phyloP scores from a whole-genome alignment of 2,113 vertebrate species.

The rat (Rattus norvegicus) region GRCr8 NC_086019.1:31344501-31345000 shows the following conservation, averaged over 20 bases:
- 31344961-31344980: neutral
- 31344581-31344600: neutral
- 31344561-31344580: no score
- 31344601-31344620: neutral
- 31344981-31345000: neutral
- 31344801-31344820: neutral
- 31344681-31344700: neutral
- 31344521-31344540: constrained; percentile 99
- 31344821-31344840: neutral
- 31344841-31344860: neutral
- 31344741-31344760: no score
- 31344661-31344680: neutral
- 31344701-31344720: neutral
- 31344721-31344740: neutral
- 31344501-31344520: constrained; percentile 99
- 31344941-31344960: neutral
- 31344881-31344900: no score
- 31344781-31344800: neutral
- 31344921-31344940: no score
- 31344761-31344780: neutral
- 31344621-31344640: neutral
- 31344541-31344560: no score
- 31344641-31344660: neutral
- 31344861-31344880: neutral
- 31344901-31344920: neutral